Percentiles rank a stretch among this genome's conserved stretches.
Evolutionary conservation across 2,797 vertebrate genomes (phyloP).

Genomic region (Taenioides sp.): DNA sequence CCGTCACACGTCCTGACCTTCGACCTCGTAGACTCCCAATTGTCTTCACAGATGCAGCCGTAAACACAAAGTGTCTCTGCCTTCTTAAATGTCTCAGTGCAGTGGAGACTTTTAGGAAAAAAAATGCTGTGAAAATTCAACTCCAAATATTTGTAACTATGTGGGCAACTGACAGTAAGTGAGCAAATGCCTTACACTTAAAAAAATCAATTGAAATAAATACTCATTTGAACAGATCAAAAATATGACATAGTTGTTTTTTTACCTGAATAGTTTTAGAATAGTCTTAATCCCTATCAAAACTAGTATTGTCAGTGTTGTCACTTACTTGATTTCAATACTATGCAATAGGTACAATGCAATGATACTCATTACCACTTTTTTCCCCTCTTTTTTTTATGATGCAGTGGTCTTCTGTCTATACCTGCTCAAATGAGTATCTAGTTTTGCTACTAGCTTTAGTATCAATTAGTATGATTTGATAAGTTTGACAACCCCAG

Average conservation of each 20-base stretch:
- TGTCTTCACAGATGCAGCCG: slow-evolving; percentile 40
- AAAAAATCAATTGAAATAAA: too few relatives aligned
- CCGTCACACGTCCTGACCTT: slow-evolving; percentile 50
- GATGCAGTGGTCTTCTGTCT: too few relatives aligned
- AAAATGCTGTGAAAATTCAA: slow-evolving; percentile 18
- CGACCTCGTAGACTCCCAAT: slow-evolving; percentile 41
- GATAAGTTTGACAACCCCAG: too few relatives aligned
- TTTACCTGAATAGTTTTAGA: background rate
- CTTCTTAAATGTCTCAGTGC: slow-evolving; percentile 19
- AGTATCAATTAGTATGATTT: too few relatives aligned
- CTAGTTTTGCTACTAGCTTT: too few relatives aligned
- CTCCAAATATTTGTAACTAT: background rate
- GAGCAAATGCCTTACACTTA: too few relatives aligned
- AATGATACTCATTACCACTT: too few relatives aligned
- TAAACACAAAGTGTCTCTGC: slow-evolving; percentile 29
- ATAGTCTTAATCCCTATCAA: background rate
- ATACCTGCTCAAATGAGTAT: too few relatives aligned
- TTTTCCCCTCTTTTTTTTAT: too few relatives aligned
- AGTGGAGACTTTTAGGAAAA: slow-evolving; percentile 26
- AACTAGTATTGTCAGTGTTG: background rate
- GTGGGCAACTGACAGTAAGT: background rate
- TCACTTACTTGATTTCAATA: too few relatives aligned
- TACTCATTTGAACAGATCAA: background rate
- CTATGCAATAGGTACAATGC: too few relatives aligned
- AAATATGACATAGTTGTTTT: too few relatives aligned